Conservation (phyloP, 1,140 invertebrate species). For the Pogonomyrmex barbatus region DNA sequence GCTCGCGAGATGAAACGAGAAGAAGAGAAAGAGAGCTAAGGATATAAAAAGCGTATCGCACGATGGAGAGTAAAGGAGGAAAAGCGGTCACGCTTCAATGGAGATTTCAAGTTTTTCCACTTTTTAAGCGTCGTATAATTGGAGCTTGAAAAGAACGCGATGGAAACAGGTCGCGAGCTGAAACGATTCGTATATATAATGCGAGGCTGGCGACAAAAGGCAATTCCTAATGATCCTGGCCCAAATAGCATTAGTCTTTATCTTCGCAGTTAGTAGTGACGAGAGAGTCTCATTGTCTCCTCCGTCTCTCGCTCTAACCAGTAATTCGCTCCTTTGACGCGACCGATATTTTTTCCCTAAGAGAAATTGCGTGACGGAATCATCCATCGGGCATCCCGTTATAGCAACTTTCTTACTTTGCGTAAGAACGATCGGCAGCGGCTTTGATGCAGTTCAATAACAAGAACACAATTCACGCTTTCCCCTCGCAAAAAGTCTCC, state of each 20-base stretch:
- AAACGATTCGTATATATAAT: conserved; percentile 40
- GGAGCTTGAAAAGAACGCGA: conserved; percentile 63
- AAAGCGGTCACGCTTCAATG: conserved; percentile 69
- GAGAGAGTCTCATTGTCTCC: conserved; percentile 57
- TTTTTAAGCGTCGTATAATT: conserved; percentile 69
- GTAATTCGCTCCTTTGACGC: conserved; percentile 54
- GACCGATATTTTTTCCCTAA: conserved; percentile 5
- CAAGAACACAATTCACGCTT: conserved; percentile 30
- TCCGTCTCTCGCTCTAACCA: neutral
- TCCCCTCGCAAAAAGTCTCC: neutral
- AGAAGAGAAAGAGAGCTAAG: conserved; percentile 9
- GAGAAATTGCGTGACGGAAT: neutral
- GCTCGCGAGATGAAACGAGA: conserved; percentile 37
- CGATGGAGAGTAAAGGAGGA: conserved; percentile 23
- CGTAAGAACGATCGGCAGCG: neutral
- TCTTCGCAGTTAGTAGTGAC: conserved; percentile 58
- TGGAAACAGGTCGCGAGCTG: conserved; percentile 41
- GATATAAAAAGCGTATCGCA: conserved; percentile 65
- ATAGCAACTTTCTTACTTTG: neutral
- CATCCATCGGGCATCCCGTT: conserved; percentile 24
- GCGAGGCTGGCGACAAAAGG: conserved; percentile 61
- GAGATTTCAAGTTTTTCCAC: conserved; percentile 73
- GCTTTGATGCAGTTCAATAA: conserved; percentile 18
- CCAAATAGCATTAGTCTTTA: conserved; percentile 65
- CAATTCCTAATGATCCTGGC: conserved; percentile 76